phyloP scores from a whole-genome alignment of 2,113 vertebrate species.

The Oenanthe oenanthe region DNA sequence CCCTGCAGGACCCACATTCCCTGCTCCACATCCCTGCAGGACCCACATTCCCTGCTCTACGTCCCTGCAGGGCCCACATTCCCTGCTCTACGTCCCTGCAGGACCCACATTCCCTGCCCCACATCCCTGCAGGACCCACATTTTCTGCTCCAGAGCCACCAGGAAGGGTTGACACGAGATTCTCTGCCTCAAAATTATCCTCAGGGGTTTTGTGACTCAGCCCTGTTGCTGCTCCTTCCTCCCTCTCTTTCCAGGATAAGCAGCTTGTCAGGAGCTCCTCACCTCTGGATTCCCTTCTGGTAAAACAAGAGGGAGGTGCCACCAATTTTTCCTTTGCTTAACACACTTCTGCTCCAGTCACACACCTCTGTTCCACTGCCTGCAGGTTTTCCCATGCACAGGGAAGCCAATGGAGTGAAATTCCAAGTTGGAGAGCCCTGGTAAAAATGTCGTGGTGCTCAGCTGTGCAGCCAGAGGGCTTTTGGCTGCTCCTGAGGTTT shows the following conservation, averaged over 20 bases:
- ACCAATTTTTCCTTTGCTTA: neutral
- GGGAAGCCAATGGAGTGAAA: neutral
- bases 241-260: neutral
- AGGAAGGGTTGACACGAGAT: neutral
- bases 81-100: neutral
- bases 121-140: too few species aligned
- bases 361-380: neutral
- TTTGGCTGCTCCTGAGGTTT: neutral
- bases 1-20: neutral
- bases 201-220: neutral
- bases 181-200: neutral
- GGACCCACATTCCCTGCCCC: neutral
- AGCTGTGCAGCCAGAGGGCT: neutral
- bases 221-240: neutral
- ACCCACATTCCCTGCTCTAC: neutral
- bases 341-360: neutral
- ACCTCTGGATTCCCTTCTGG: neutral
- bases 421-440: neutral
- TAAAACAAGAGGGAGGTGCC: neutral
- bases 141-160: neutral
- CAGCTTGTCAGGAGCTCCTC: neutral
- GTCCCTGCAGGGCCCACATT: neutral
- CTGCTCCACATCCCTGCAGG: neutral
- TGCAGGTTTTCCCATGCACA: neutral
- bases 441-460: neutral